Evolutionary conservation across 2,113 vertebrate genomes (phyloP), one percentile per base, ranked within the genome.

Genomic region (Oryzias curvinotus): DNA sequence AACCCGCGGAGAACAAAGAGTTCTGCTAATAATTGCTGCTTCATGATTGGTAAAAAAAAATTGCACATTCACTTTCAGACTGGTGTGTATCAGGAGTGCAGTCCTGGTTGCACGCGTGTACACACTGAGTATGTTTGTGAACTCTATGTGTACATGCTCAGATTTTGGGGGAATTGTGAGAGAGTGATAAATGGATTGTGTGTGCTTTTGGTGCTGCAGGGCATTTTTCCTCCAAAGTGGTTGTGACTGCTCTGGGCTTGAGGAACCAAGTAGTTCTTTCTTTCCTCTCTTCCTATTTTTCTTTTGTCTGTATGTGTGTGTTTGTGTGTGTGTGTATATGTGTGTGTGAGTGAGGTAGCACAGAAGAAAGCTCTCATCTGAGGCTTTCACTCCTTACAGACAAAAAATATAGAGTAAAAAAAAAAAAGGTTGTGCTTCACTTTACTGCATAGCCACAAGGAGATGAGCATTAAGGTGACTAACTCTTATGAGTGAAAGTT

Each of bases 151-250:
- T 49, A 50, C 5, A 46, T 15, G 28, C 1, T 5, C 7, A 5
- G 14, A 25, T 71, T 81, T 77, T 65, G 4, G 36, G 62, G 62
- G 70, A 41, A 67, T 56, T 72, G 74, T 85, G 80, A 87, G 54
- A 52, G 66, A 82, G 71, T 85, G 81, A 82, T 85, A 84, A 87
- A 89, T 87, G 82, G 75, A 80, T 77, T 80, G 42, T 81, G 77
- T 79, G 86, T 87, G 84, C 85, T 86, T 87, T 84, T 80, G 57
- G 68, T 78, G 73, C 88, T 85, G 71, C 68, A 66, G 78, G 88
- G 80, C 82, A 87, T 90, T 90, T 87, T 85, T 86, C 68, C 77
- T 87, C 70, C 67, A 82, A 87, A 87, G 87, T 85, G 85, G 81
- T 87, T 84, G 84, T 87, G 88, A 85, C 82, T 87, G 83, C 87